phyloP scores from a whole-genome alignment of 2,113 vertebrate genomes.

The Tringa solitaria region DNA sequence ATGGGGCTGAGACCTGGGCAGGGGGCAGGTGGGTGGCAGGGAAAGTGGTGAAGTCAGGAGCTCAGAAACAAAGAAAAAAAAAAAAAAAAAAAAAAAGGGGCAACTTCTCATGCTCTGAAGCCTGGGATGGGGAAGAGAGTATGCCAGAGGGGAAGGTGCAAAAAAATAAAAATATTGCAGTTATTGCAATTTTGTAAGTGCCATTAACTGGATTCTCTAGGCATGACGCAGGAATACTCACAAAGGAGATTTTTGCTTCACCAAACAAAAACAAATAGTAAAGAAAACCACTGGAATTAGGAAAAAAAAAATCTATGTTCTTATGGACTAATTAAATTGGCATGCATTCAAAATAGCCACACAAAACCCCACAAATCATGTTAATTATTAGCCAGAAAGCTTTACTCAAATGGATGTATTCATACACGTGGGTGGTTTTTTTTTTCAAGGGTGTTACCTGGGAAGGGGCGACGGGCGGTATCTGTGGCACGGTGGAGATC shows the following conservation, averaged over 20 bases:
- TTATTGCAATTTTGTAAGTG: background rate
- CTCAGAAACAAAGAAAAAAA: background rate
- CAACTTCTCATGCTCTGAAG: background rate
- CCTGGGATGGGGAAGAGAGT: background rate
- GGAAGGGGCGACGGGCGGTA: conserved; percentile 65
- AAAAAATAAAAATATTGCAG: background rate
- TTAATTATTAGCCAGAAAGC: background rate
- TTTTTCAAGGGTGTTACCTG: conserved; percentile 75
- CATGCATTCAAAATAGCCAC: background rate
- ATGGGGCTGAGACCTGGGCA: background rate
- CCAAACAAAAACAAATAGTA: background rate
- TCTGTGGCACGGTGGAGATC: conserved; percentile 75
- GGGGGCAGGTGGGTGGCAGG: rapidly evolving
- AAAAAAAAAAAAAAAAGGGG: background rate
- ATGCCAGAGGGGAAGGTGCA: background rate
- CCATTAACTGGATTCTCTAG: background rate
- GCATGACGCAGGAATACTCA: background rate
- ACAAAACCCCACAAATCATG: background rate
- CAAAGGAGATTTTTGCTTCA: background rate
- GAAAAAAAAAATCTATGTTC: background rate
- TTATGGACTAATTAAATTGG: background rate
- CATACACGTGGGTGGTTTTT: rapidly evolving
- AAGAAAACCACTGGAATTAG: background rate
- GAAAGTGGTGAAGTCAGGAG: background rate
- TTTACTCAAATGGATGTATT: rapidly evolving